Conservation (phyloP, 2,113 vertebrate species). For the Ceratotherium simum region DNA sequence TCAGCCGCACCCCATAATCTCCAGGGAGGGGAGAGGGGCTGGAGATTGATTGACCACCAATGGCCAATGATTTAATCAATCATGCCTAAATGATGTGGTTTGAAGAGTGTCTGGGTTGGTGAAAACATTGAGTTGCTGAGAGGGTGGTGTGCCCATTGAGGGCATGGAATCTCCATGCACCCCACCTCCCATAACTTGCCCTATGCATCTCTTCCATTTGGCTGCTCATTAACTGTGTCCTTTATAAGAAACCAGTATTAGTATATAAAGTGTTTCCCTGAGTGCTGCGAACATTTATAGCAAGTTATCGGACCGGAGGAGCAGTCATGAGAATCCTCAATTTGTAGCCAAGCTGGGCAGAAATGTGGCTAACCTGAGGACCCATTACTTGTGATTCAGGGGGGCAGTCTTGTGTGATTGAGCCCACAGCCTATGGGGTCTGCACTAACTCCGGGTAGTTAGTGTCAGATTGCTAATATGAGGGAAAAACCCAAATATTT, state of each 20-base stretch:
- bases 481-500: too few relatives aligned
- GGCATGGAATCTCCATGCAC: fast-evolving
- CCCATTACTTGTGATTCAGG: neutral
- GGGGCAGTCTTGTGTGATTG: neutral
- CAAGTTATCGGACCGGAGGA: neutral
- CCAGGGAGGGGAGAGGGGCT: neutral
- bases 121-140: too few relatives aligned
- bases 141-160: neutral
- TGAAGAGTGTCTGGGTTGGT: neutral
- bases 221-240: neutral
- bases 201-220: neutral
- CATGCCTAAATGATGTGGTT: neutral
- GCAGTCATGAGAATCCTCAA: neutral
- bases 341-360: neutral
- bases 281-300: neutral
- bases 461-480: neutral
- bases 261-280: neutral
- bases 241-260: neutral
- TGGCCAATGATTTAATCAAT: neutral
- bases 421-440: neutral
- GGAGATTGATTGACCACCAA: neutral
- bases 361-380: neutral
- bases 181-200: neutral
- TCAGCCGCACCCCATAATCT: neutral
- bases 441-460: neutral